Evolutionary conservation across 2,797 vertebrate genomes (phyloP).

Genomic region (Macroramphosus scolopax): DNA sequence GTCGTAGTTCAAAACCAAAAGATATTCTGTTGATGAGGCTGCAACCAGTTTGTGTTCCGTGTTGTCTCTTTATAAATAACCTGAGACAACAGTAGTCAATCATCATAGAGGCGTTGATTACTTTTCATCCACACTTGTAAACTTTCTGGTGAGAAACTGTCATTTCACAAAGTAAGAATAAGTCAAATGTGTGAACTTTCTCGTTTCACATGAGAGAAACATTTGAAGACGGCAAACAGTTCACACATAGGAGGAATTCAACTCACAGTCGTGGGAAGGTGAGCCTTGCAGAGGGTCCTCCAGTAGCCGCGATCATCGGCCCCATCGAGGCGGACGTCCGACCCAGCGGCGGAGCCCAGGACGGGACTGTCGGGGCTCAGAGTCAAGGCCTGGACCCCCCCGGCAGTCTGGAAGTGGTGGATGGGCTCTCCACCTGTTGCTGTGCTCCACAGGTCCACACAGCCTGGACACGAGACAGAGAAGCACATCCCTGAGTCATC

Average conservation of each 20-base stretch:
- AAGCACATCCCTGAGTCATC: not conserved
- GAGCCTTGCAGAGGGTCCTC: conserved; percentile 76
- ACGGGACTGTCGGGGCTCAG: conserved; percentile 76
- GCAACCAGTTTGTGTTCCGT: too few relatives aligned
- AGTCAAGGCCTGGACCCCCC: conserved; percentile 81
- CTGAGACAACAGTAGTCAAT: too few relatives aligned
- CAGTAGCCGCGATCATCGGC: conserved; percentile 84
- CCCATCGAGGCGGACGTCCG: conserved; percentile 80
- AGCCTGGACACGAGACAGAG: conserved; percentile 66
- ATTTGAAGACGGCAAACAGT: not conserved
- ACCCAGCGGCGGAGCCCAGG: conserved; percentile 81
- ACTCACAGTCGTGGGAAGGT: conserved; percentile 87
- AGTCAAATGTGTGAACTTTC: not conserved
- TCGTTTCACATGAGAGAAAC: not conserved
- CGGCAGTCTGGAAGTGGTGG: conserved; percentile 84
- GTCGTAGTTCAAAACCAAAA: too few relatives aligned
- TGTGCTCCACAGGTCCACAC: conserved; percentile 89
- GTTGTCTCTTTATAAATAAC: too few relatives aligned
- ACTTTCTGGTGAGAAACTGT: not conserved
- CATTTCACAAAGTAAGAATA: not conserved
- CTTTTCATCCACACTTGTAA: not conserved
- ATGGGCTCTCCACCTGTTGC: conserved; percentile 83
- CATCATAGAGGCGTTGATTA: not conserved
- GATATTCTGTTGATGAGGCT: too few relatives aligned
- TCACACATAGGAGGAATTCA: not conserved